Evolutionary conservation across 2,888 invertebrate genomes (phyloP), one percentile per base, ranked within the genome.

Genomic region (Luperina testacea): DNA sequence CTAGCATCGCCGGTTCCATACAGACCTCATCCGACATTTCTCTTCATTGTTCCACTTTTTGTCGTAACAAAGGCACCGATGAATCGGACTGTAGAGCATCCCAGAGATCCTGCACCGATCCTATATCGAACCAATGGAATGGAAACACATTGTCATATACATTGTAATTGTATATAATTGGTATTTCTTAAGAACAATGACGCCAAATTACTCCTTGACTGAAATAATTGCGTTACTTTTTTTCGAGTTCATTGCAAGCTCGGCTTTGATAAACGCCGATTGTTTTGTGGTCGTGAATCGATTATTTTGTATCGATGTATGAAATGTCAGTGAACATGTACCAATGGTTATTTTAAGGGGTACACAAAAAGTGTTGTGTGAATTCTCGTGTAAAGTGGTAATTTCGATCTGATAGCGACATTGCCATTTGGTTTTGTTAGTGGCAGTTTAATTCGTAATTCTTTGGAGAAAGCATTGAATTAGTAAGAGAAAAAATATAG

Each of bases 121-220:
- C 94, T 91, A 92, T 93, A 95, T 96, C 96, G 96, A 96, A 95
- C 93, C 91, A 87, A 86, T 85, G 94, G 95, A 93, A 96, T 95
- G 95, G 88, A 90, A 92, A 93, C 93, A 95, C 95, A 95, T 93
- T 96, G 96, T 96, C 95, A 95, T 96, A 96, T 96, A 95, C 95
- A 91, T 92, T 92, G 96, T 96, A 97, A 96, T 97, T 96, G 96
- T 96, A 96, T 95, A 96, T 97, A 97, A 97, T 97, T 96, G 96
- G 95, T 94, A 94, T 95, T 96, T 96, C 96, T 95, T 91, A 93
- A 95, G 96, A 96, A 97, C 96, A 96, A 96, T 96, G 96, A 96
- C 93, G 91, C 92, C 90, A 96, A 96, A 96, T 96, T 96, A 95
- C 95, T 94, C 94, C 93, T 94, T 95, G 95, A 93, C 91, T 94